Percentiles rank a stretch among this genome's conserved stretches.
Evolutionary conservation across 2,888 invertebrate genomes (phyloP).

Genomic region (Aphelenchoides bicaudatus): DNA sequence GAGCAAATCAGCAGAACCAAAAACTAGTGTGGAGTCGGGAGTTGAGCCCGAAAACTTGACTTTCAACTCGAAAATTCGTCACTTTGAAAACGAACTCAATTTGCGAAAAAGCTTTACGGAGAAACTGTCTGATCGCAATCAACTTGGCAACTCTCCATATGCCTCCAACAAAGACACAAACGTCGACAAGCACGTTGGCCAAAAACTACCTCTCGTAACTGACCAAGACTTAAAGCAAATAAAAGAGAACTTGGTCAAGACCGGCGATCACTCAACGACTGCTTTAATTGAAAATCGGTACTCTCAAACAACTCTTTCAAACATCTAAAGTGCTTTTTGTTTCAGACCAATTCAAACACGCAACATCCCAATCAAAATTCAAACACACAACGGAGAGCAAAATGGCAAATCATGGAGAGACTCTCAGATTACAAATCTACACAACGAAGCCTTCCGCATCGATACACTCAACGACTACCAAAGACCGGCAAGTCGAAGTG

Average conservation of each 20-base stretch:
- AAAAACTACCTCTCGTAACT: not conserved
- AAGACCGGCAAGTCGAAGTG: no score
- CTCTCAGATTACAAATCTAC: no score
- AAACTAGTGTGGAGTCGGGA: not conserved
- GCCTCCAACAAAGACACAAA: not conserved
- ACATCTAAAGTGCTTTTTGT: not conserved
- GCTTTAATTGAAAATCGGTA: not conserved
- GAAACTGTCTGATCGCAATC: no score
- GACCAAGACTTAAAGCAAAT: not conserved
- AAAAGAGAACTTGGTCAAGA: no score
- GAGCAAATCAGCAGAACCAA: conserved; percentile 5
- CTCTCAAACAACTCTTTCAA: not conserved
- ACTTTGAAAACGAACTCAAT: conserved; percentile 31
- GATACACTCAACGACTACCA: no score
- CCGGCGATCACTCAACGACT: no score
- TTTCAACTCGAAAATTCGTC: conserved; percentile 37
- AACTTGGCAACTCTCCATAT: not conserved
- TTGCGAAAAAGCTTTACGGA: no score
- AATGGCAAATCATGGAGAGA: no score
- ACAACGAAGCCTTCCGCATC: no score
- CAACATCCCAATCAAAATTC: conserved; percentile 10
- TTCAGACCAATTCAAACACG: not conserved
- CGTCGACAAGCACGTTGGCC: conserved; percentile 13
- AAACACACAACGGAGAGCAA: no score
- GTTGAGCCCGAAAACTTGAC: conserved; percentile 23